Conservation (phyloP, 1,140 invertebrate species). For the Wiebesia pumilae region DNA sequence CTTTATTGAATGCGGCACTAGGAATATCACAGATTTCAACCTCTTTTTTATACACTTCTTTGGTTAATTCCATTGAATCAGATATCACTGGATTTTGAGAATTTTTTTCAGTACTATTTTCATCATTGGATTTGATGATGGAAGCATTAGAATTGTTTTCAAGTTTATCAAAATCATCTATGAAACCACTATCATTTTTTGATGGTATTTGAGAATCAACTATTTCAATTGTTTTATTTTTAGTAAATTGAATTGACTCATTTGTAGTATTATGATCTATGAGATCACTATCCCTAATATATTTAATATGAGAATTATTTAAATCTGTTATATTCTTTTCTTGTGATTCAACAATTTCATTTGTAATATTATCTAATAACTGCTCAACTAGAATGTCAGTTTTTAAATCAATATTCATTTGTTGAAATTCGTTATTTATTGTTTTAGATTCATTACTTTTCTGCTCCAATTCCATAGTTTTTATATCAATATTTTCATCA, state of each 20-base stretch:
- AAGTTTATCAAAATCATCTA: constrained; percentile 48
- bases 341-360: background rate
- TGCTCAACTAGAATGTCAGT: background rate
- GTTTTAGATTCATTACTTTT: background rate
- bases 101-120: constrained; percentile 23
- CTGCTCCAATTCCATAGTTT: background rate
- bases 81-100: constrained; percentile 5
- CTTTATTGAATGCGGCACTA: constrained; percentile 13
- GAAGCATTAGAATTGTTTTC: constrained; percentile 6
- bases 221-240: constrained; percentile 11
- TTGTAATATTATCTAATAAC: constrained; percentile 1
- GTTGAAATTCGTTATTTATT: constrained; percentile 36
- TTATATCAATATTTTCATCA: constrained; percentile 7
- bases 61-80: constrained; percentile 8
- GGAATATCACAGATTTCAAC: constrained; percentile 25
- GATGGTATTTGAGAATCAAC: constrained; percentile 30
- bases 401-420: background rate
- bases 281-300: constrained; percentile 15
- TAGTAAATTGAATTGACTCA: constrained; percentile 21
- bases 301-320: background rate
- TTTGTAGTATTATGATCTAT: constrained; percentile 31
- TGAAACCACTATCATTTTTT: constrained; percentile 39
- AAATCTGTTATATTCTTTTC: background rate
- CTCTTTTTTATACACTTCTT: constrained; percentile 42
- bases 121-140: background rate